A percentile compares a stretch with the other conserved stretches of the same genome.
These are phyloP conservation scores for Serripes groenlandicus DNA, from an alignment of 2,888 invertebrate genomes.

Conservation along the genomic window DNA sequence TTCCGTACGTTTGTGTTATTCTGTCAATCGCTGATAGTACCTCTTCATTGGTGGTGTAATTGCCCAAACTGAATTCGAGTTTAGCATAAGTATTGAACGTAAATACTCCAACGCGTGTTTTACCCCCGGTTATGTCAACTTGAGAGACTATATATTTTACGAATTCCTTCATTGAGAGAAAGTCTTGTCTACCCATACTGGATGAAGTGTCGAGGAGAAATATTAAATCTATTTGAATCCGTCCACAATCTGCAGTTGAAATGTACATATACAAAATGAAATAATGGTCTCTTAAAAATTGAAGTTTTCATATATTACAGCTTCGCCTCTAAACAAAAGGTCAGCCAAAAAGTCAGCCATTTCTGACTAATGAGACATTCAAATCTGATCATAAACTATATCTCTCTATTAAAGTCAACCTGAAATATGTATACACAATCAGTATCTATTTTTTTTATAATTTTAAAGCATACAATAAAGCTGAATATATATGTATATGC, in stretches of 20 bases:
- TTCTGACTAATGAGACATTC: too few relatives aligned
- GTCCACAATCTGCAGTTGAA: slow-evolving; percentile 42
- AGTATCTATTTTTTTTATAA: too few relatives aligned
- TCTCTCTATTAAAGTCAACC: too few relatives aligned
- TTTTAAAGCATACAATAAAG: too few relatives aligned
- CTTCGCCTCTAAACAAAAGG: neutral
- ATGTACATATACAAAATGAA: neutral
- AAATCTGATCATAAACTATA: neutral
- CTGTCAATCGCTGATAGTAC: slow-evolving; percentile 75
- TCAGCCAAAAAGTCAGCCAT: neutral
- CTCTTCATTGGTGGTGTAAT: slow-evolving; percentile 45
- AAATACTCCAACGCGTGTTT: slow-evolving; percentile 40
- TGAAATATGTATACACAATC: too few relatives aligned
- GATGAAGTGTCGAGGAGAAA: slow-evolving; percentile 66
- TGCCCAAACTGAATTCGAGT: slow-evolving; percentile 42
- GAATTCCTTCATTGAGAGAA: slow-evolving; percentile 53
- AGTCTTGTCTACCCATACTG: slow-evolving; percentile 57
- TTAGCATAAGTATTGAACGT: slow-evolving; percentile 46
- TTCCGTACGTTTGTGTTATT: slow-evolving; percentile 71
- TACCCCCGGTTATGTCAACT: slow-evolving; percentile 49
- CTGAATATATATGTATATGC: too few relatives aligned
- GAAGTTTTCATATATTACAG: neutral
- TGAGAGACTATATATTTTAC: slow-evolving; percentile 48
- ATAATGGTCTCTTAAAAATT: neutral
- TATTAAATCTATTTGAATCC: slow-evolving; percentile 56